Evolutionary conservation across 2,797 vertebrate species (phyloP), one percentile per base, ranked within the genome.

Genomic region (Miichthys miiuy): DNA sequence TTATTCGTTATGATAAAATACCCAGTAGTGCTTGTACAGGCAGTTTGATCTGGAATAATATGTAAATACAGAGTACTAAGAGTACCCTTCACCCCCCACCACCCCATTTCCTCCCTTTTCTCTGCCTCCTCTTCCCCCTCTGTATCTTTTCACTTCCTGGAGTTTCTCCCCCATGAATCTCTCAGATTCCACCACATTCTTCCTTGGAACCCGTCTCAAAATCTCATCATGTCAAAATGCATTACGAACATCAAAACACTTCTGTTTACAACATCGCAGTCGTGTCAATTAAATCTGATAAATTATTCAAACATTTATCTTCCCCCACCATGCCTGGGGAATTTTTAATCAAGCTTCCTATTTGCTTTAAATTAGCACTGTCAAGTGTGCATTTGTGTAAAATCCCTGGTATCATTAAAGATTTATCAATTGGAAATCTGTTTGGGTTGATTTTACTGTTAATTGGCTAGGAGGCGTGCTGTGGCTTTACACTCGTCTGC

Each of bases 341-440:
- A 97, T 97, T 96, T 97, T 97, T 98, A 97, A 99, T 98, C 96
- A 97, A 96, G 96, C 94, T 89, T 95, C 89, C 92, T 99, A 97
- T 99, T 98, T 99, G 96, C 97, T 98, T 98, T 98, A 97, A 97
- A 97, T 98, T 97, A 98, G 95, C 94, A 94, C 95, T 94, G 94
- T 96, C 96, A 96, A 97, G 96, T 95, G 95, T 96, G 96, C 95
- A 94, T 97, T 97, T 97, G 95, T 97, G 96, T 96, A 97, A 97
- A 98, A 96, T 97, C 95, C 96, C 97, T 95, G 90, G 95, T 96
- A 98, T 97, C 97, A 97, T 98, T 95, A 98, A 99, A 97, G 96
- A 98, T 98, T 98, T 97, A 98, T 98, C 94, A 96, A 96, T 95
- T 77, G 96, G 90, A 97, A 97, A 97, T 96, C 94, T 96, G 96